phyloP scores from a whole-genome alignment of 2,888 invertebrate genomes.

The Synergus laeviventris region DNA sequence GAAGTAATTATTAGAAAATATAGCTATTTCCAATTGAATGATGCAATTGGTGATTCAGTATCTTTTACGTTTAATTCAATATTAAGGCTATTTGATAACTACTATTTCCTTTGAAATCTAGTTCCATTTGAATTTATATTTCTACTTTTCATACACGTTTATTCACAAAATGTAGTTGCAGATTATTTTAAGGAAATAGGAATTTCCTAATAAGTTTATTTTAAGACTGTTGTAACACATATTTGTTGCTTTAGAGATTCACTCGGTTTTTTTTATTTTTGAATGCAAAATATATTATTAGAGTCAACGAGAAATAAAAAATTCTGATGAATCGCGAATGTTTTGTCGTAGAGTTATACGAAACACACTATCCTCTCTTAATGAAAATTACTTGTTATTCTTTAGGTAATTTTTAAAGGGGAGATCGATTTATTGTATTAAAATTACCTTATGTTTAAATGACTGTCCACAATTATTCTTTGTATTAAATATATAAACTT shows the following conservation, averaged over 20 bases:
- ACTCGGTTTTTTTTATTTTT: not conserved
- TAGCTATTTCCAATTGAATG: not conserved
- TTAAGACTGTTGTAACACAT: not conserved
- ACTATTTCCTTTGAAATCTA: not conserved
- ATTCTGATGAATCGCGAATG: not conserved
- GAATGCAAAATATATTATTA: not conserved
- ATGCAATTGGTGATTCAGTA: not conserved
- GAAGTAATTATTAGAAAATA: not conserved
- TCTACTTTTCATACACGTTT: not conserved
- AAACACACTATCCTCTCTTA: not conserved
- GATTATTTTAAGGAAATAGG: not conserved
- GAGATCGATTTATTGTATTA: constrained; percentile 4
- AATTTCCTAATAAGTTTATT: not conserved
- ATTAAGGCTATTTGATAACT: not conserved
- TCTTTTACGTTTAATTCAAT: not conserved
- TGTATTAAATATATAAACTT: constrained; percentile 41
- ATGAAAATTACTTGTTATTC: not conserved
- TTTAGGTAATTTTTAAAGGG: not conserved
- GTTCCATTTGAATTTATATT: not conserved
- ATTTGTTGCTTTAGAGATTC: not conserved
- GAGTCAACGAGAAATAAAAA: not conserved
- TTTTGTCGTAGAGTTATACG: not conserved
- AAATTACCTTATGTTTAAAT: not conserved
- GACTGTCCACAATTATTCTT: constrained; percentile 12
- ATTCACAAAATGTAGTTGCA: not conserved